These are phyloP conservation scores for Heliconius nattereri DNA, from an alignment of 1,140 invertebrate species.

Conservation along the genomic window DNA sequence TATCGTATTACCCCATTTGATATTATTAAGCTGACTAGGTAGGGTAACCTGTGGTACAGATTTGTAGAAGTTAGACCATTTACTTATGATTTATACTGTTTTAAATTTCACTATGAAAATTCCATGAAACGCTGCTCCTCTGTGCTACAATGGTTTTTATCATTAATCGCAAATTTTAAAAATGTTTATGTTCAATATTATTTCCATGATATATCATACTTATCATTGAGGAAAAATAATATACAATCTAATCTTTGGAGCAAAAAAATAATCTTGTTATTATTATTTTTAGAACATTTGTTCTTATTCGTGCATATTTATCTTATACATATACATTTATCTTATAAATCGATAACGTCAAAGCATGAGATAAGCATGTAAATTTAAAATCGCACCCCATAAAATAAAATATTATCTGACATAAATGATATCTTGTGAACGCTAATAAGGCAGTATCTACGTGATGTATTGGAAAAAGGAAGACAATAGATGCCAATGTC, in stretches of 20 bases:
- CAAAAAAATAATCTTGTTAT: not conserved
- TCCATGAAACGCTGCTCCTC: too few species aligned
- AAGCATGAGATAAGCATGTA: conserved; percentile 7
- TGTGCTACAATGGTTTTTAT: not conserved
- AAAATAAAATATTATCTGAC: conserved; percentile 13
- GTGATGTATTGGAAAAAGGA: conserved; percentile 28
- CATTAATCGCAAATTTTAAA: not conserved
- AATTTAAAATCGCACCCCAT: not conserved
- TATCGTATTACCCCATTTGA: not conserved
- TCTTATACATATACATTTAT: not conserved
- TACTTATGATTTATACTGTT: not conserved
- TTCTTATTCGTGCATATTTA: not conserved
- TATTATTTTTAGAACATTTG: not conserved
- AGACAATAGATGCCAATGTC: conserved; percentile 33
- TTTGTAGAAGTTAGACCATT: not conserved
- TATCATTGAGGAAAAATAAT: not conserved
- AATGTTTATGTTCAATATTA: not conserved
- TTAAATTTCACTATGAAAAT: not conserved
- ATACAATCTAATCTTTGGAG: not conserved
- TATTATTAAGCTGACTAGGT: not conserved
- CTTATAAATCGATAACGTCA: not conserved
- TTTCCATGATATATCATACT: too few species aligned
- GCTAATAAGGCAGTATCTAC: conserved; percentile 18
- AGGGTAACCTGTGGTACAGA: not conserved
- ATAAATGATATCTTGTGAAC: conserved; percentile 14